Conservation (phyloP, 2,888 invertebrate genomes). For the Pantelozetes paolii region DNA sequence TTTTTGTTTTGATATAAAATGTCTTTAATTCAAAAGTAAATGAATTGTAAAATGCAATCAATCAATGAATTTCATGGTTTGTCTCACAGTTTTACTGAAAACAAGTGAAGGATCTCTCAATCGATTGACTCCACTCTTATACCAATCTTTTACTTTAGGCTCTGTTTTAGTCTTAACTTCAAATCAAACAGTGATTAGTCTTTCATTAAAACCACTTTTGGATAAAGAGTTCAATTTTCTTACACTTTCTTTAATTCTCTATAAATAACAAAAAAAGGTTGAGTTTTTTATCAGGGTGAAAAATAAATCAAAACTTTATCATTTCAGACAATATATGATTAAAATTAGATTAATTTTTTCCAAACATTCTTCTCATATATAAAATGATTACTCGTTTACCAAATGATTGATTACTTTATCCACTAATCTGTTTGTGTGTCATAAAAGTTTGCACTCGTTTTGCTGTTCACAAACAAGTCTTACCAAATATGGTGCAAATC, state of each 20-base stretch:
- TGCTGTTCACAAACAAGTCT: too few relatives aligned
- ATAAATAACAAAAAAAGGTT: too few relatives aligned
- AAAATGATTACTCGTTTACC: not conserved
- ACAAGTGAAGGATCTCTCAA: too few relatives aligned
- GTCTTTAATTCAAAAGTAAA: not conserved
- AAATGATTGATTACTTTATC: too few relatives aligned
- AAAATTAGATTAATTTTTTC: not conserved
- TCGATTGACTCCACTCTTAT: not conserved
- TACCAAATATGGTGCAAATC: too few relatives aligned
- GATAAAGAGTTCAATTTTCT: not conserved
- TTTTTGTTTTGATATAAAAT: too few relatives aligned
- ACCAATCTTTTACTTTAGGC: not conserved
- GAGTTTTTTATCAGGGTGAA: too few relatives aligned
- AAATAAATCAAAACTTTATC: too few relatives aligned
- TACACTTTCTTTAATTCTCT: too few relatives aligned
- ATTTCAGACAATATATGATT: too few relatives aligned
- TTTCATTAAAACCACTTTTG: not conserved
- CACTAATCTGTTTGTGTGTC: too few relatives aligned
- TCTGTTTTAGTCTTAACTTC: not conserved
- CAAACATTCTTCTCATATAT: not conserved
- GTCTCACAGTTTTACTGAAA: not conserved
- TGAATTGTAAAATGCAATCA: conserved; percentile 9
- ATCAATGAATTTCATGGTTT: conserved; percentile 6
- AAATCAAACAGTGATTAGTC: not conserved
- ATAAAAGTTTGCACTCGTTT: too few relatives aligned